These are phyloP conservation scores for Ciconia nigra DNA, from an alignment of 2,797 vertebrate genomes.

Conservation along the genomic window DNA sequence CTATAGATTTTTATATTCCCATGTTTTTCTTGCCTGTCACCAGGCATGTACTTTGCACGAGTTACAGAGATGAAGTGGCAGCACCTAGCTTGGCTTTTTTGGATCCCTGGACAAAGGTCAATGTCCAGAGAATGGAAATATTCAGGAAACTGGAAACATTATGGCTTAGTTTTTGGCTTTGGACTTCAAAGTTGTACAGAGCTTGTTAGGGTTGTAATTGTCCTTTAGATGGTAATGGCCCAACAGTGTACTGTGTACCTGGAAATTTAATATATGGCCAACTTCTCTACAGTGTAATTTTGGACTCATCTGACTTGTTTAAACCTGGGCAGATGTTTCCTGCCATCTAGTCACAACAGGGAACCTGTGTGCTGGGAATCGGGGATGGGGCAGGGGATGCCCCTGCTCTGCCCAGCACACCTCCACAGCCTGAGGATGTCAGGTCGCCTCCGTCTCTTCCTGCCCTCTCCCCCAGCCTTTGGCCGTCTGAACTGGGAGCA, in stretches of 20 bases:
- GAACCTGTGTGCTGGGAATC: background rate
- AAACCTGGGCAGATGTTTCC: conserved; percentile 21
- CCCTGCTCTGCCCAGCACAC: background rate
- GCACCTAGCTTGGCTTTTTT: background rate
- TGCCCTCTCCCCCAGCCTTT: background rate
- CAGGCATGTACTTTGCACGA: background rate
- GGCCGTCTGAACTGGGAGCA: background rate
- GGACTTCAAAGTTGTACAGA: background rate
- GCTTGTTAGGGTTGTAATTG: background rate
- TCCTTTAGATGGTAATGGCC: background rate
- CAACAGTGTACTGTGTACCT: background rate
- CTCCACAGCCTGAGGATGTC: background rate
- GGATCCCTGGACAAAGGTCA: conserved; percentile 46
- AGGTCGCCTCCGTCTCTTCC: background rate
- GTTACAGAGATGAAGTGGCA: background rate
- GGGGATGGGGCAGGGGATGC: background rate
- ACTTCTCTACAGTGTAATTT: background rate
- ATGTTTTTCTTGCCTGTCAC: background rate
- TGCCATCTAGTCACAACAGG: background rate
- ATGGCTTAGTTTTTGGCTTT: background rate
- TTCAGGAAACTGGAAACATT: background rate
- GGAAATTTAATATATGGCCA: background rate
- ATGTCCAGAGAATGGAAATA: conserved; percentile 12
- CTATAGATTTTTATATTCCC: background rate
- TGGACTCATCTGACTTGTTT: background rate